These are phyloP conservation scores for Hetaerina americana DNA, from an alignment of 1,140 invertebrate genomes.

Conservation along the genomic window DNA sequence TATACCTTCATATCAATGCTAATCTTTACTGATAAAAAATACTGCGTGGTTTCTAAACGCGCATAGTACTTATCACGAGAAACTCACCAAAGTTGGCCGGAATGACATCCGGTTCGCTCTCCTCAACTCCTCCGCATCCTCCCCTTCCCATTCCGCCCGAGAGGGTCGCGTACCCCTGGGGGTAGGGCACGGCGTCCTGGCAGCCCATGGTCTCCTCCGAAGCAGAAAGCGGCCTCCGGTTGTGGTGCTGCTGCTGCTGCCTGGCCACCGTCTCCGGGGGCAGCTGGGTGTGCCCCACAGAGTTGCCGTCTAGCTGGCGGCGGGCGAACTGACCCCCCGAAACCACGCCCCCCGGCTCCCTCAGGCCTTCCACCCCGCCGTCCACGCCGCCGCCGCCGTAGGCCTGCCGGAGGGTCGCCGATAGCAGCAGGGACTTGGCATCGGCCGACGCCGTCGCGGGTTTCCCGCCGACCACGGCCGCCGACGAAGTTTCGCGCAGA, in stretches of 20 bases:
- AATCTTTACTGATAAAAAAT: neutral
- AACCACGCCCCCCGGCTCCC: conserved; percentile 10
- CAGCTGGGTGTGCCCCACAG: neutral
- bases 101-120: conserved; percentile 58
- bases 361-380: neutral
- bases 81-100: conserved; percentile 56
- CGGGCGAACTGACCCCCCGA: conserved; percentile 4
- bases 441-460: neutral
- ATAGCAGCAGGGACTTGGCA: neutral
- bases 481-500: neutral
- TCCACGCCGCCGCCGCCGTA: neutral
- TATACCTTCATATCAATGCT: neutral
- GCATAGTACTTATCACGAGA: neutral
- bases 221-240: conserved; percentile 29
- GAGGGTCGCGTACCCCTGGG: conserved; percentile 20
- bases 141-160: neutral
- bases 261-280: conserved; percentile 16
- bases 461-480: no score
- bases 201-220: conserved; percentile 31
- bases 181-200: conserved; percentile 33
- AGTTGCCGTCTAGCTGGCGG: neutral
- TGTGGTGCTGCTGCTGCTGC: conserved; percentile 25
- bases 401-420: neutral
- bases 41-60: neutral
- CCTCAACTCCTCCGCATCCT: conserved; percentile 30